Percentiles rank a stretch among this genome's conserved stretches.
Evolutionary conservation across 53 echinoderm and acorn worm genomes (phyloP).

Genomic region (Mesocentrotus franciscanus): DNA sequence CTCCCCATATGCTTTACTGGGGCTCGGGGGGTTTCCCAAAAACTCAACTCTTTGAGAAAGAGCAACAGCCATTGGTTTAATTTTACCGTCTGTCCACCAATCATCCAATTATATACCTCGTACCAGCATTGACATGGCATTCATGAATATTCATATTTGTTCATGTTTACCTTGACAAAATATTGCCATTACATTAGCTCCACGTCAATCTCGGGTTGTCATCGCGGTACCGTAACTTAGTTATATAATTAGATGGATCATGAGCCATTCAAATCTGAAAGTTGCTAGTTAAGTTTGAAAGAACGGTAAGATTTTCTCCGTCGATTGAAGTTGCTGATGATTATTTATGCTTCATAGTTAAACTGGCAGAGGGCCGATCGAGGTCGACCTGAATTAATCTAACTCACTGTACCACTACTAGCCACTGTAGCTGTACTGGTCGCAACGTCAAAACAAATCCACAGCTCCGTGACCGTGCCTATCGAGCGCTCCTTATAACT

Average conservation of each 20-base stretch:
- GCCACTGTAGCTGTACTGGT: too few species aligned
- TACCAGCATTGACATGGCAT: background rate
- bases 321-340: too few species aligned
- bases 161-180: slow-evolving; percentile 39
- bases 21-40: background rate
- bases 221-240: background rate
- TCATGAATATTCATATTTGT: slow-evolving; percentile 14
- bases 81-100: too few species aligned
- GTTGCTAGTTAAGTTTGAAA: background rate
- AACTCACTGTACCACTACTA: too few species aligned
- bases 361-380: too few species aligned
- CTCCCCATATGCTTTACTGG: background rate
- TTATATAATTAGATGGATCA: too few species aligned
- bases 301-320: background rate
- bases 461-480: too few species aligned
- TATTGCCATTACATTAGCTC: background rate
- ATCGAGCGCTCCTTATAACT: too few species aligned
- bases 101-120: background rate
- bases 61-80: background rate
- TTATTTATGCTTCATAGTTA: too few species aligned
- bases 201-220: slow-evolving; percentile 36
- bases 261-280: too few species aligned
- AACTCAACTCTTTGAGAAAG: background rate
- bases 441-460: too few species aligned
- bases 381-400: too few species aligned